A percentile compares a stretch with the other conserved stretches of the same genome.
These are phyloP conservation scores for Polydrusus pterygomalis DNA, from an alignment of 2,888 invertebrate species.

Conservation along the genomic window DNA sequence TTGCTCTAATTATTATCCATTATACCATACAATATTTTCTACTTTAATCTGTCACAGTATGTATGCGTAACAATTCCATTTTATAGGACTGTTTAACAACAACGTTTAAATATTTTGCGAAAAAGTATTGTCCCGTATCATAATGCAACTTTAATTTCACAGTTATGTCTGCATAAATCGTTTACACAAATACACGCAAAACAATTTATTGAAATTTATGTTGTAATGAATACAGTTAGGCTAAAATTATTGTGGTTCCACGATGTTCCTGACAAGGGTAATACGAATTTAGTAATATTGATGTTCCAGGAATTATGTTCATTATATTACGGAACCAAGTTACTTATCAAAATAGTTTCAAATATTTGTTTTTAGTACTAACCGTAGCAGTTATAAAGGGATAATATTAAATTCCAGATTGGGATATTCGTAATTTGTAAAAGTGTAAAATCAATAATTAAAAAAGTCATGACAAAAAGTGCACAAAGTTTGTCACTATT, in stretches of 20 bases:
- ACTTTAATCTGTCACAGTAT: too few species aligned
- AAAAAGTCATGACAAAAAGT: too few species aligned
- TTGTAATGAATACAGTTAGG: conserved; percentile 34
- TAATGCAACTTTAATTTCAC: conserved; percentile 8
- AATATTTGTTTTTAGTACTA: background rate
- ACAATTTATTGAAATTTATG: conserved; percentile 46
- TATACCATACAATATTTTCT: too few species aligned
- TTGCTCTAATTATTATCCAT: too few species aligned
- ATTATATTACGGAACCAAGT: background rate
- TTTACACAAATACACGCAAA: conserved; percentile 25
- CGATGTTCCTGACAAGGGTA: conserved; percentile 19
- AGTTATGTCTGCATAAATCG: conserved; percentile 35
- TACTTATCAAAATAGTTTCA: conserved; percentile 12
- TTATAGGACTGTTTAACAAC: too few species aligned
- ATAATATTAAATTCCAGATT: background rate
- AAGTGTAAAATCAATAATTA: too few species aligned
- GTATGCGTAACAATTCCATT: too few species aligned
- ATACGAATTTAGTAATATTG: conserved; percentile 27
- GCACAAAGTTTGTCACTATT: too few species aligned
- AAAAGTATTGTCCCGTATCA: background rate
- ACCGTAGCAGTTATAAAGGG: background rate
- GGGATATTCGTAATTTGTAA: too few species aligned
- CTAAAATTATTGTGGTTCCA: conserved; percentile 29
- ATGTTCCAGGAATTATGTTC: conserved; percentile 20
- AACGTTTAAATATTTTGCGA: too few species aligned